Percentiles rank a stretch among this genome's conserved stretches.
These are phyloP conservation scores for Tyto alba DNA, from an alignment of 2,113 vertebrate species.

Conservation along the genomic window DNA sequence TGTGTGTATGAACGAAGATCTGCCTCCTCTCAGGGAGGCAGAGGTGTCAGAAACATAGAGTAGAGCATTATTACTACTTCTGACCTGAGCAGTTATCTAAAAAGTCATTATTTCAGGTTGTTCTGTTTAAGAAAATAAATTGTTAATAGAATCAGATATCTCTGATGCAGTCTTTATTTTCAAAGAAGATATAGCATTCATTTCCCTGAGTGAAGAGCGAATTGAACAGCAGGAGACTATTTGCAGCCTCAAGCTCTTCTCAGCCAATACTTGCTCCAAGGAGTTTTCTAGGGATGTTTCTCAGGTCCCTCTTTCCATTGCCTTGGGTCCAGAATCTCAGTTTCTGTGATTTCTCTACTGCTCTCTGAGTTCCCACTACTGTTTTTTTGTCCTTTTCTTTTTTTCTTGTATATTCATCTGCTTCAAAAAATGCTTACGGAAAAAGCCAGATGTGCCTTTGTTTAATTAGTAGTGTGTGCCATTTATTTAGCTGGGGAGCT, in stretches of 20 bases:
- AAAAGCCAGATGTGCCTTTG: slow-evolving; percentile 12
- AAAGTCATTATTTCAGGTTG: neutral
- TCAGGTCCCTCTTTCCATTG: neutral
- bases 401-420: neutral
- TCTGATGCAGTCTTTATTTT: neutral
- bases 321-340: neutral
- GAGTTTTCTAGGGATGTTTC: neutral
- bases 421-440: neutral
- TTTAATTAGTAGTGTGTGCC: slow-evolving; percentile 7
- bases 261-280: neutral
- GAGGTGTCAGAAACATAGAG: neutral
- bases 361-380: neutral
- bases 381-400: neutral
- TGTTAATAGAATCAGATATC: neutral
- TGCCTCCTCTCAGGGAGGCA: neutral
- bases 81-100: neutral
- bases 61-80: neutral
- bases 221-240: neutral
- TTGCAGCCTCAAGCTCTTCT: neutral
- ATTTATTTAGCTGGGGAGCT: slow-evolving; percentile 30
- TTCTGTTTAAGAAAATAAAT: slow-evolving; percentile 10
- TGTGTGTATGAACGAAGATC: neutral
- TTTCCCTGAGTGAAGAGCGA: neutral
- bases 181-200: neutral
- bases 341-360: neutral